phyloP scores from a whole-genome alignment of 2,888 invertebrate genomes.

The Ophion obscuratus region DNA sequence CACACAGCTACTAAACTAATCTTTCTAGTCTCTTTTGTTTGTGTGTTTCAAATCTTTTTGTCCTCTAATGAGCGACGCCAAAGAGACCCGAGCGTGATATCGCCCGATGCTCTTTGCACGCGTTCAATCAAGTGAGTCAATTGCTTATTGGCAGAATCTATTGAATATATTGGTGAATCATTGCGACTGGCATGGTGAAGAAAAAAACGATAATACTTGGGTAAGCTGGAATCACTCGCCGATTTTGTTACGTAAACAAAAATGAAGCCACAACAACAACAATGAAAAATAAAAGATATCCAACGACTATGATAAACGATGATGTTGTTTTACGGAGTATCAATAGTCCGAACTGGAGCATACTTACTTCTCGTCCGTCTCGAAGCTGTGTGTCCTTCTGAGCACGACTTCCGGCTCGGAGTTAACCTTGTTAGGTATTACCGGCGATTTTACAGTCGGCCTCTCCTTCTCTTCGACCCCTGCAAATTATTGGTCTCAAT shows the following conservation, averaged over 20 bases:
- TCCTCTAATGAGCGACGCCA: conserved; percentile 39
- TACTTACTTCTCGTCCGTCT: conserved; percentile 95
- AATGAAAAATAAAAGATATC: background rate
- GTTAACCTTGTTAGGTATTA: conserved; percentile 81
- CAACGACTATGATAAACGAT: conserved; percentile 51
- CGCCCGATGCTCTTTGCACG: background rate
- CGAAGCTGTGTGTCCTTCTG: conserved; percentile 94
- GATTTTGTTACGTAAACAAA: conserved; percentile 55
- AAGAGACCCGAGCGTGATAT: background rate
- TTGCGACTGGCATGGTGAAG: conserved; percentile 31
- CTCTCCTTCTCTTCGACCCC: conserved; percentile 84
- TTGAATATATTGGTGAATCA: conserved; percentile 40
- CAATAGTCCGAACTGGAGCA: background rate
- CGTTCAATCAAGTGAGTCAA: conserved; percentile 10
- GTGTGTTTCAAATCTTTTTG: conserved; percentile 59
- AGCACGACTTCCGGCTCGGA: conserved; percentile 89
- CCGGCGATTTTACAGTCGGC: conserved; percentile 79
- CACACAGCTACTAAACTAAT: conserved; percentile 78
- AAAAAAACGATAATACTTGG: conserved; percentile 22
- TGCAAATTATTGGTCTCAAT: conserved; percentile 60
- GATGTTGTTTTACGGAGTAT: background rate
- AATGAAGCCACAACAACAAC: conserved; percentile 52
- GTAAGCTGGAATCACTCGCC: conserved; percentile 51
- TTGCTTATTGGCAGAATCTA: conserved; percentile 42
- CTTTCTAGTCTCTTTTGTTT: conserved; percentile 64